These are phyloP conservation scores for Xiphorhynchus elegans DNA, from an alignment of 2,113 vertebrate species.

Conservation along the genomic window DNA sequence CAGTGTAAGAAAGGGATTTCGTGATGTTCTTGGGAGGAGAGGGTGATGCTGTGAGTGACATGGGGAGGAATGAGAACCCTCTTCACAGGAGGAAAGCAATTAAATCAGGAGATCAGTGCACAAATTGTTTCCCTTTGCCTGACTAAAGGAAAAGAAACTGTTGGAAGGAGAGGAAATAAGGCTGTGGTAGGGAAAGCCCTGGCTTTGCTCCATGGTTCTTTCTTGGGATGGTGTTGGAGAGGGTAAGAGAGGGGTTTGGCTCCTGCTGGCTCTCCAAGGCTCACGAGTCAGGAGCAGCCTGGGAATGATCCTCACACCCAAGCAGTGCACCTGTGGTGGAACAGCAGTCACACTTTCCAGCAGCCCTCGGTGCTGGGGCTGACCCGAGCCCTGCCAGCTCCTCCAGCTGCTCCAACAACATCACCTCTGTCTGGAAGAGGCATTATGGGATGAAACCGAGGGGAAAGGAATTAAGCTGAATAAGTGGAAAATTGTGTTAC, in stretches of 20 bases:
- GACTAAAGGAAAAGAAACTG: not conserved
- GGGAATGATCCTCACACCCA: not conserved
- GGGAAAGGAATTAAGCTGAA: conserved; percentile 42
- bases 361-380: not conserved
- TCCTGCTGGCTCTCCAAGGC: not conserved
- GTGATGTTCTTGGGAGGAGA: not conserved
- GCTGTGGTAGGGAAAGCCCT: conserved; percentile 16
- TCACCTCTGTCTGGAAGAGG: conserved; percentile 10
- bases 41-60: not conserved
- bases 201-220: not conserved
- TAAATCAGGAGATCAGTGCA: not conserved
- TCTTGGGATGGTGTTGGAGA: not conserved
- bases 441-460: not conserved
- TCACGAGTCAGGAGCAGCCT: not conserved
- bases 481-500: conserved; percentile 51
- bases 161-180: not conserved
- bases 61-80: not conserved
- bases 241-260: not conserved
- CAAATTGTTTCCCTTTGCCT: not conserved
- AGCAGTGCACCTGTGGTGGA: not conserved
- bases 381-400: not conserved
- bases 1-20: not conserved
- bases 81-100: not conserved
- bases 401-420: conserved; percentile 6
- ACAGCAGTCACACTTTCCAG: conserved; percentile 13